A percentile compares a stretch with the other conserved stretches of the same genome.
These are phyloP conservation scores for Microtus richardsoni DNA, from an alignment of 2,113 vertebrate species.

Conservation along the genomic window DNA sequence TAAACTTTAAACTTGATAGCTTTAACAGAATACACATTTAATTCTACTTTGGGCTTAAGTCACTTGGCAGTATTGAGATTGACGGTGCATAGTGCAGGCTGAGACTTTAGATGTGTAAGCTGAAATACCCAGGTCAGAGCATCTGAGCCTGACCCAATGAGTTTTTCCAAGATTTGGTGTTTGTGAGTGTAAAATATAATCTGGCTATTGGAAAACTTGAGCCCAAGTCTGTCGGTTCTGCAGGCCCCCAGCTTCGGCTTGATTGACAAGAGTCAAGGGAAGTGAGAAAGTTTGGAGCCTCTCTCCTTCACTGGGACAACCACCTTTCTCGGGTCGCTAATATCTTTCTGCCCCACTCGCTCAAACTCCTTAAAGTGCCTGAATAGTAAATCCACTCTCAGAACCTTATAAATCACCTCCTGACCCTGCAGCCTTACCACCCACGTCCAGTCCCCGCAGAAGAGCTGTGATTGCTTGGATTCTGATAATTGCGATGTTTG, in stretches of 20 bases:
- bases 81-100: background rate
- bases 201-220: background rate
- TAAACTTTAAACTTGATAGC: background rate
- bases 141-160: background rate
- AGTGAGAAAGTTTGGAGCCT: background rate
- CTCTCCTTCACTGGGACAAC: background rate
- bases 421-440: constrained; percentile 29
- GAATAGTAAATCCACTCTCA: constrained; percentile 11
- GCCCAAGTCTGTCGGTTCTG: background rate
- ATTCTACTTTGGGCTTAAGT: constrained; percentile 8
- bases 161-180: background rate
- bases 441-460: constrained; percentile 40
- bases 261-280: background rate
- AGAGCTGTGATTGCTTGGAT: constrained; percentile 48
- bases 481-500: constrained; percentile 47
- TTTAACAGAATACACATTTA: constrained; percentile 26
- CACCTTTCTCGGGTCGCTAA: background rate
- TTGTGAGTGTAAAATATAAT: background rate
- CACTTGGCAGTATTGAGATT: background rate
- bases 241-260: background rate
- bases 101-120: background rate
- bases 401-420: constrained; percentile 15
- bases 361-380: background rate
- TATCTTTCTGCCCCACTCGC: background rate
- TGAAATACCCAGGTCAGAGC: background rate